Evolutionary conservation across 2,113 vertebrate species (phyloP), one percentile per base, ranked within the genome.

Genomic region (Ahaetulla prasina): DNA sequence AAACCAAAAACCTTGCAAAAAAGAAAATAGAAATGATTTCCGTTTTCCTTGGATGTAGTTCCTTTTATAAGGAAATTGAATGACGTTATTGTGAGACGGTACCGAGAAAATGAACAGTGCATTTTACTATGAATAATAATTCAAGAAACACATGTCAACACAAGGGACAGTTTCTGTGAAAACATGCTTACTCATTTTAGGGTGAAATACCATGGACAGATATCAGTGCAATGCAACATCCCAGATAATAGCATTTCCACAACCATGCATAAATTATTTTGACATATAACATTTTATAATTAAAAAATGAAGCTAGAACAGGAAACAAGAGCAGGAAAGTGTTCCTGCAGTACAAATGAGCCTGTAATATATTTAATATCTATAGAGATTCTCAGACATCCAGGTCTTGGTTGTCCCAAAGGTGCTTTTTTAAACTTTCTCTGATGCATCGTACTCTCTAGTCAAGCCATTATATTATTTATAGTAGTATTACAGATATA

Each of bases 1-100:
- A 68, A 90, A 22, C 25, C 4, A 35, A 5, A 84, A 39, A 3
- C 52, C 4, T 30, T 63, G 39, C 30, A 92, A 20, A 35, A 12
- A 11, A 63, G 12, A 18, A 53, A 27, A 20, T 39, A 43, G 50
- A 16, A 90, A 20, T 18, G 2, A 12, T 87, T 74, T 18, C 2
- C 4, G 9, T 74, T 74, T 43, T 68, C 12, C 52, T 0, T 54
- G 57, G 1, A 0, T 87, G 47, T 2, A 2, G 20, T 16, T 68
- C n/a, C 30, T n/a, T 68, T 68, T 68, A 68, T 49, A 35, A 6
- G 0, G 10, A 57, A 63, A 39, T 85, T 49, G 23, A 91, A 20
- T 0, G 0, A 88, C 22, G 0, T 1, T 0, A 0, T 35, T 0
- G 0, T 88, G 55, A 90, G 27, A 80, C 0, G 7, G 1, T 45